Conservation (phyloP, 2,113 vertebrate genomes). For the Tautogolabrus adspersus region DNA sequence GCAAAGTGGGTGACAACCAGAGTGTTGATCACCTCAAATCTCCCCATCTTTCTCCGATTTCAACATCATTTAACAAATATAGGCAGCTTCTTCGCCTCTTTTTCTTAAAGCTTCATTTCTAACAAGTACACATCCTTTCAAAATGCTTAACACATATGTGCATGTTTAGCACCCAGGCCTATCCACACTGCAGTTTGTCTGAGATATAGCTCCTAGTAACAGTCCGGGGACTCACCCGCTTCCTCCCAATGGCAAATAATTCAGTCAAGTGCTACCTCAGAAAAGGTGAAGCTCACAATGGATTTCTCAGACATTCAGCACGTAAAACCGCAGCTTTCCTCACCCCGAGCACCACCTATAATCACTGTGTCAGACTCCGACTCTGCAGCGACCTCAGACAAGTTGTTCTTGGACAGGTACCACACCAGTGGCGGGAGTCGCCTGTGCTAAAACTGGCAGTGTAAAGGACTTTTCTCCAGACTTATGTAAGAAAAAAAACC, state of each 20-base stretch:
- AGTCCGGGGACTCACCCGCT: constrained; percentile 51
- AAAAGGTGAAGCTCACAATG: constrained; percentile 77
- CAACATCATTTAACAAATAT: background rate
- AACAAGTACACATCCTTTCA: constrained; percentile 8
- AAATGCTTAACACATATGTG: constrained; percentile 33
- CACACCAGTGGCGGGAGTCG: constrained; percentile 66
- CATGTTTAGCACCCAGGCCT: constrained; percentile 27
- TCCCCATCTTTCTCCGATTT: background rate
- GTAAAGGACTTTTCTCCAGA: constrained; percentile 51
- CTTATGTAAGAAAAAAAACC: constrained; percentile 42
- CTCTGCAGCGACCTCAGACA: constrained; percentile 76
- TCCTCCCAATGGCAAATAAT: constrained; percentile 76
- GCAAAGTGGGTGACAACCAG: constrained; percentile 9
- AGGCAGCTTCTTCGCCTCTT: background rate
- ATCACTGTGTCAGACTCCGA: constrained; percentile 75
- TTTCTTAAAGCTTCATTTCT: constrained; percentile 8
- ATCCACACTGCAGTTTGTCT: constrained; percentile 20
- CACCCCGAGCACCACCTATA: constrained; percentile 78
- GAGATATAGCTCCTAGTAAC: constrained; percentile 61
- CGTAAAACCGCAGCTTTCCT: constrained; percentile 80
- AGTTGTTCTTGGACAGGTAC: constrained; percentile 82
- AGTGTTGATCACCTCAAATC: constrained; percentile 22
- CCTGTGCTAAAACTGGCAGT: constrained; percentile 61
- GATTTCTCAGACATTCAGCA: constrained; percentile 79
- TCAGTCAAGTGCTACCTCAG: constrained; percentile 66